These are phyloP conservation scores for Platysteira castanea DNA, from an alignment of 2,113 vertebrate genomes.

Conservation along the genomic window DNA sequence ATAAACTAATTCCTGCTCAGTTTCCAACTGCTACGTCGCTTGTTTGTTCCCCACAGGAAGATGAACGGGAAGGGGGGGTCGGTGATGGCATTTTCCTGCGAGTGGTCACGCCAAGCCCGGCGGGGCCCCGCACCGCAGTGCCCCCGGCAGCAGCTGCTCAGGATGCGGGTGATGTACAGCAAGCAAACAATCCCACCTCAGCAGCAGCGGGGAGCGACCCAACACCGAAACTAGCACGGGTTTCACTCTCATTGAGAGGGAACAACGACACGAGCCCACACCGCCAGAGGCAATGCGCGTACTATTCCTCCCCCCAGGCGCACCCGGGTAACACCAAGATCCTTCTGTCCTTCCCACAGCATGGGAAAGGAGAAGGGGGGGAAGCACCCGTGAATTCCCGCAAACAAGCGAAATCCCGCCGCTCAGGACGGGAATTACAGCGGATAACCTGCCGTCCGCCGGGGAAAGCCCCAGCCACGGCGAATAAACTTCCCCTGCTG, in stretches of 20 bases:
- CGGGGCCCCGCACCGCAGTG: not conserved
- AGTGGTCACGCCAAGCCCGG: not conserved
- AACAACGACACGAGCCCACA: not conserved
- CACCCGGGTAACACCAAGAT: not conserved
- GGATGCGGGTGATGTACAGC: fast-evolving
- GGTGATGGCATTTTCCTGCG: not conserved
- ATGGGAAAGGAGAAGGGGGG: not conserved
- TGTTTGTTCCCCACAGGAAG: not conserved
- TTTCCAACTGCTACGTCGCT: not conserved
- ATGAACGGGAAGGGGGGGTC: not conserved
- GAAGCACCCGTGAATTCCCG: not conserved
- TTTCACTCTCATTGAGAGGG: fast-evolving
- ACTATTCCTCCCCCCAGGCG: fast-evolving
- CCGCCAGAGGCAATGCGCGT: not conserved
- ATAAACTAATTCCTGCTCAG: not conserved
- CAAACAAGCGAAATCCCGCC: not conserved
- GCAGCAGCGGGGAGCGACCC: not conserved
- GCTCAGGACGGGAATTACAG: not conserved
- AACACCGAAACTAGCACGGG: not conserved
- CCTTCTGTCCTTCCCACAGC: not conserved
- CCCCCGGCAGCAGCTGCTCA: not conserved
- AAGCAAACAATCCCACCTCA: not conserved
- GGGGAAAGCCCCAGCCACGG: not conserved
- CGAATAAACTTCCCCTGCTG: not conserved
- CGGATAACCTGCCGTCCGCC: not conserved